These are phyloP conservation scores for Plebejus anna DNA, from an alignment of 2,888 invertebrate genomes.

Conservation along the genomic window DNA sequence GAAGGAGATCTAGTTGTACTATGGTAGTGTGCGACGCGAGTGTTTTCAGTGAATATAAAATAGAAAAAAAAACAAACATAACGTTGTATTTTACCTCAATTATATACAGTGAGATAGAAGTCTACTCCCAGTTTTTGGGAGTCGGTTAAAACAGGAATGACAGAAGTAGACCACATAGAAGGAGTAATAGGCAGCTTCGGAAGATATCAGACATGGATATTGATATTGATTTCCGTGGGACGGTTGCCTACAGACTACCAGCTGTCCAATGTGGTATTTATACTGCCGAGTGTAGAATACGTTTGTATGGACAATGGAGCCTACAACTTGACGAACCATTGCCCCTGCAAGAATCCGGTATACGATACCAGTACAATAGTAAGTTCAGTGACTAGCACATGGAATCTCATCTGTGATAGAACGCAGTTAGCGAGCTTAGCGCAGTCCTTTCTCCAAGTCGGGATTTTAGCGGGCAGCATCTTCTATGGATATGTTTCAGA, in stretches of 20 bases:
- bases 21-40: background rate
- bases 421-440: slow-evolving; percentile 75
- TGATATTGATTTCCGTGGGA: slow-evolving; percentile 69
- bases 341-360: slow-evolving; percentile 68
- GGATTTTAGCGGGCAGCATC: slow-evolving; percentile 77
- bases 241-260: slow-evolving; percentile 80
- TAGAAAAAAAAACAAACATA: background rate
- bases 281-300: slow-evolving; percentile 75
- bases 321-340: slow-evolving; percentile 59
- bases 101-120: background rate
- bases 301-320: slow-evolving; percentile 60
- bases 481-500: slow-evolving; percentile 76
- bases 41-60: background rate
- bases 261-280: slow-evolving; percentile 76
- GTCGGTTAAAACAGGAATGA: slow-evolving; percentile 34
- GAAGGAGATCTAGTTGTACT: background rate
- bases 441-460: slow-evolving; percentile 78
- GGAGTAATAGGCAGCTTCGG: slow-evolving; percentile 76
- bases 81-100: background rate
- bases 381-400: slow-evolving; percentile 80
- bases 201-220: slow-evolving; percentile 76
- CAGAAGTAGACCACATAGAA: slow-evolving; percentile 55
- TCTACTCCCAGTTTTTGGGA: background rate
- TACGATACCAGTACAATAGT: slow-evolving; percentile 75
- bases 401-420: slow-evolving; percentile 80